Percentiles rank a stretch among this genome's conserved stretches.
phyloP scores from a whole-genome alignment of 92 coral and sea anemone species.

The Anthopleura xanthogrammica region DNA sequence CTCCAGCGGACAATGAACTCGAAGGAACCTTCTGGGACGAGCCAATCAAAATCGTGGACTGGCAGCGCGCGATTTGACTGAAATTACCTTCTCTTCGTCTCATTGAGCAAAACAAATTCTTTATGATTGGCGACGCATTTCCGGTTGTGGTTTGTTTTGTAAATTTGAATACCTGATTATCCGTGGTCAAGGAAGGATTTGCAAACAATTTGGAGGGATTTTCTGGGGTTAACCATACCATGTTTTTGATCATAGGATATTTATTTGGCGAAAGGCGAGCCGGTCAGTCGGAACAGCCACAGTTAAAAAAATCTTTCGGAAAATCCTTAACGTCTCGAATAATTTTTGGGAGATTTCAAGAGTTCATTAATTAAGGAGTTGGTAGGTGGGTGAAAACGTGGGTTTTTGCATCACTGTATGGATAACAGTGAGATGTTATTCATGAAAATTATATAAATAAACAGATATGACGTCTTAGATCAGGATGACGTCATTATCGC shows the following conservation, averaged over 20 bases:
- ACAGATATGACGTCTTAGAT: not conserved
- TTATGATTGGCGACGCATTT: not conserved
- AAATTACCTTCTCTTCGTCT: not conserved
- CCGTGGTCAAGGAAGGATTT: not conserved
- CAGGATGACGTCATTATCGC: not conserved
- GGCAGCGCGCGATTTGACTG: constrained; percentile 25
- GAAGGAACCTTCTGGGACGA: not conserved
- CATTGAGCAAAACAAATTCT: constrained; percentile 5
- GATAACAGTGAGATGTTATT: not conserved
- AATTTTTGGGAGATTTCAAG: not conserved
- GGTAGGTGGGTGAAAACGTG: not conserved
- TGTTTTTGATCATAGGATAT: not conserved
- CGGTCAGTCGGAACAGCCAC: not conserved
- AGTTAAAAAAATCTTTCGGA: not conserved
- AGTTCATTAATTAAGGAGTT: no score
- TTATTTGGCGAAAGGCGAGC: not conserved
- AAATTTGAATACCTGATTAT: constrained; percentile 20
- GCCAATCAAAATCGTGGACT: constrained; percentile 16
- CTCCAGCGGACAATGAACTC: not conserved
- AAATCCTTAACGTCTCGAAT: not conserved
- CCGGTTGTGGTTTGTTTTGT: not conserved
- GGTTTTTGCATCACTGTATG: not conserved
- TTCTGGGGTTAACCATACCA: not conserved
- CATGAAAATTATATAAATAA: not conserved
- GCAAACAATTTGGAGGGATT: not conserved